Evolutionary conservation across 2,888 invertebrate species (phyloP).

Genomic region (Andrena dorsata): DNA sequence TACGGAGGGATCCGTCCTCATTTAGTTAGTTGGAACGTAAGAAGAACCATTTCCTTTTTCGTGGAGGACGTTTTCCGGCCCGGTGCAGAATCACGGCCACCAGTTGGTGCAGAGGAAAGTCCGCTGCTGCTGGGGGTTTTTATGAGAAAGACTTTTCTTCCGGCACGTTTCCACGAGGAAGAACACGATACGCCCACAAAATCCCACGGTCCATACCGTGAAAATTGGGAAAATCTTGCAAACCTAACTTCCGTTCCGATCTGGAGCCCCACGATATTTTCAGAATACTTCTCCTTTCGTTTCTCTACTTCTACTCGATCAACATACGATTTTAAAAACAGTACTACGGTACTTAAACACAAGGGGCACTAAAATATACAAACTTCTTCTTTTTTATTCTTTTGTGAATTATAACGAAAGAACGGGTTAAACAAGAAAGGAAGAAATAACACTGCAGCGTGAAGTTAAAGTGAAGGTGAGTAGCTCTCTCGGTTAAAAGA

Average conservation of each 20-base stretch:
- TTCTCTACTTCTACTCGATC: too few relatives aligned
- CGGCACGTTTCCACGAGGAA: conserved; percentile 26
- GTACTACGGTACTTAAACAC: too few relatives aligned
- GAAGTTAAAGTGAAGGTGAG: background rate
- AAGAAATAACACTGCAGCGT: background rate
- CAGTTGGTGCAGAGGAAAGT: conserved; percentile 46
- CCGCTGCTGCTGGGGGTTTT: conserved; percentile 19
- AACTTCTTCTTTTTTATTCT: too few relatives aligned
- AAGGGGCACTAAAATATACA: too few relatives aligned
- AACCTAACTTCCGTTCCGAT: background rate
- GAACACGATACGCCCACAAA: conserved; percentile 57
- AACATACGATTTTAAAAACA: too few relatives aligned
- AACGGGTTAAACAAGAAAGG: background rate
- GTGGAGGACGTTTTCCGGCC: conserved; percentile 66
- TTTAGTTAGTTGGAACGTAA: conserved; percentile 32
- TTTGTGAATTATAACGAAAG: background rate
- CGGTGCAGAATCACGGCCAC: conserved; percentile 55
- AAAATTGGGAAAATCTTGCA: conserved; percentile 39
- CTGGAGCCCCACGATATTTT: background rate
- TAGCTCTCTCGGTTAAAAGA: background rate
- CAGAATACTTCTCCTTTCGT: too few relatives aligned
- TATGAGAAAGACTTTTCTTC: conserved; percentile 59
- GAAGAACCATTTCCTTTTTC: background rate
- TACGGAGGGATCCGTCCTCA: too few relatives aligned
- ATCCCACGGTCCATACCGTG: conserved; percentile 57